Evolutionary conservation across 2,888 invertebrate species (phyloP).

Genomic region (Plebejus anna): DNA sequence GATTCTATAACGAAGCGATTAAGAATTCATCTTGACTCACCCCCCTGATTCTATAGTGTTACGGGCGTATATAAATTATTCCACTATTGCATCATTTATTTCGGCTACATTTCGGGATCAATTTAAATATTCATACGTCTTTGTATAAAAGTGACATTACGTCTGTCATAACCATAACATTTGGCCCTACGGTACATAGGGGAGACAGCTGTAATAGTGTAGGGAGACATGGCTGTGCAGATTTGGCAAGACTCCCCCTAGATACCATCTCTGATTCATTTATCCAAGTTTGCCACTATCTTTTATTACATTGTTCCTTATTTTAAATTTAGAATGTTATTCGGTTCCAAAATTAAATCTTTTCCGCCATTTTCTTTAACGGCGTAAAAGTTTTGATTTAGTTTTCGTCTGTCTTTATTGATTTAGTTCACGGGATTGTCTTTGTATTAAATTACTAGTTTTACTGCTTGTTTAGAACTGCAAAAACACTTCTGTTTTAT

Average conservation of each 20-base stretch:
- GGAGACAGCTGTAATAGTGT: conserved; percentile 33
- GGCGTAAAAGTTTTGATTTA: conserved; percentile 24
- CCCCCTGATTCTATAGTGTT: neutral
- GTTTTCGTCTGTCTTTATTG: conserved; percentile 17
- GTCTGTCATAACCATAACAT: conserved; percentile 56
- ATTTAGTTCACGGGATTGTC: neutral
- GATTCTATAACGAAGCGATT: too few relatives aligned
- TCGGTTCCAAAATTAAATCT: conserved; percentile 19
- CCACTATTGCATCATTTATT: conserved; percentile 24
- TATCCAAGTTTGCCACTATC: conserved; percentile 26
- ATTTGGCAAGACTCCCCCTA: conserved; percentile 39
- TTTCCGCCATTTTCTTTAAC: conserved; percentile 15
- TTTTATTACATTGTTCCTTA: conserved; percentile 26
- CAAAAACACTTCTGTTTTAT: neutral
- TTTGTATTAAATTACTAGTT: conserved; percentile 3
- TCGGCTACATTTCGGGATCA: conserved; percentile 24
- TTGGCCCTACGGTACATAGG: conserved; percentile 46
- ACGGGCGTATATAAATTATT: conserved; percentile 24
- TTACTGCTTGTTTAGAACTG: neutral
- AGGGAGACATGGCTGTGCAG: neutral
- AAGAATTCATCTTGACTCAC: too few relatives aligned
- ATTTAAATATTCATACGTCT: conserved; percentile 38
- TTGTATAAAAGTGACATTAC: conserved; percentile 53
- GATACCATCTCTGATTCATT: conserved; percentile 36
- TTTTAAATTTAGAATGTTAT: conserved; percentile 26